These are phyloP conservation scores for Scaptomyza pallida DNA, from an alignment of 1,140 invertebrate species.

Conservation along the genomic window DNA sequence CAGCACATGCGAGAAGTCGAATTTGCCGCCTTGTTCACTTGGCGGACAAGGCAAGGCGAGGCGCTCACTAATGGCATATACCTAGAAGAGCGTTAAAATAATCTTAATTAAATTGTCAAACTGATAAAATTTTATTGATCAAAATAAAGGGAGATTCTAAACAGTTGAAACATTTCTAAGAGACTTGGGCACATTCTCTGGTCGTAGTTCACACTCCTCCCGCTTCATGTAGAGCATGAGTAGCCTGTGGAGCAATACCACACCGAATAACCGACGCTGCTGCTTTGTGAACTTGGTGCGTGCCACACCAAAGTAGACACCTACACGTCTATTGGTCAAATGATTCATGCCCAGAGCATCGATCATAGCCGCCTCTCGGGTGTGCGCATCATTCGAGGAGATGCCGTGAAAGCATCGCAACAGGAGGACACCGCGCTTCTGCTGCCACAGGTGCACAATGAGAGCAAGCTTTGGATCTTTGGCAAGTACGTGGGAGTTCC, in stretches of 20 bases:
- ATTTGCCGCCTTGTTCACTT: conserved; percentile 86
- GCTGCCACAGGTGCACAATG: conserved; percentile 95
- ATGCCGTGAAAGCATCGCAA: conserved; percentile 95
- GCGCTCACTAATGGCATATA: conserved; percentile 94
- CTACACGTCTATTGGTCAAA: conserved; percentile 92
- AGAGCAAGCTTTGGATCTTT: conserved; percentile 88
- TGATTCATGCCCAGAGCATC: conserved; percentile 92
- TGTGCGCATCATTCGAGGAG: conserved; percentile 95
- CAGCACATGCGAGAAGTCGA: conserved; percentile 94
- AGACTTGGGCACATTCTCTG: not conserved
- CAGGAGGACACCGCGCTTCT: conserved; percentile 92
- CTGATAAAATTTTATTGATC: not conserved
- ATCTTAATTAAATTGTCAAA: no score
- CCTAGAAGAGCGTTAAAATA: no score
- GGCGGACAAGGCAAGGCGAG: conserved; percentile 91
- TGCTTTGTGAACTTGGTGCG: conserved; percentile 87
- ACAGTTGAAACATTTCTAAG: not conserved
- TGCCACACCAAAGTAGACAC: conserved; percentile 92
- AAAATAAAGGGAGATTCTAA: not conserved
- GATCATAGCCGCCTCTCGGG: conserved; percentile 96
- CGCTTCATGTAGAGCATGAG: conserved; percentile 30
- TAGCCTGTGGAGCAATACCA: conserved; percentile 90
- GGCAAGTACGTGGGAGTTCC: conserved; percentile 29
- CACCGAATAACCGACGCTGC: conserved; percentile 89
- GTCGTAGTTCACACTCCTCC: conserved; percentile 50